Conservation (phyloP, 2,113 vertebrate species). For the Vimba vimba region DNA sequence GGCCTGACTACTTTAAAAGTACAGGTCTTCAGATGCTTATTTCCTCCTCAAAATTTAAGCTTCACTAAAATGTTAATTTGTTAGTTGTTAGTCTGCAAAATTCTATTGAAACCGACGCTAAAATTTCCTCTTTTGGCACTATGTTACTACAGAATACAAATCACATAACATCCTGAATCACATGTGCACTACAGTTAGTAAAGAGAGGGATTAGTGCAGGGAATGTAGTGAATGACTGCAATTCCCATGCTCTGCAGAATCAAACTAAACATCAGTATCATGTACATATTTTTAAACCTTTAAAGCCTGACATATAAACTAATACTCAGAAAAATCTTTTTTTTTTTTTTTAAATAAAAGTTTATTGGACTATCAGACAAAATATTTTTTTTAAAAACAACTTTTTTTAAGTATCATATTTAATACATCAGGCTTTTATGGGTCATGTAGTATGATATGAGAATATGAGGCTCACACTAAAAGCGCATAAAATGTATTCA, state of each 20-base stretch:
- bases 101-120: not conserved
- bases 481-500: not conserved
- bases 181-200: not conserved
- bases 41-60: not conserved
- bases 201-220: not conserved
- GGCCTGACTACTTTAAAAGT: not conserved
- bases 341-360: not conserved
- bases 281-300: too few species aligned
- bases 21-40: not conserved
- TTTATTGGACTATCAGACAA: not conserved
- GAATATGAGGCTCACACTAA: not conserved
- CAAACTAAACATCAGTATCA: not conserved
- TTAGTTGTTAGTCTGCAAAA: not conserved
- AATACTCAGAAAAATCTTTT: too few species aligned
- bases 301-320: too few species aligned
- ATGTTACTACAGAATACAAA: not conserved
- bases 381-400: not conserved
- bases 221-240: not conserved
- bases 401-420: not conserved
- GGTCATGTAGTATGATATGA: not conserved
- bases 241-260: not conserved
- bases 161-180: not conserved
- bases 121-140: not conserved
- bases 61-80: not conserved
- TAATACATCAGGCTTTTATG: not conserved